Evolutionary conservation across 2,888 invertebrate genomes (phyloP).

Genomic region (Carterocephalus palaemon): DNA sequence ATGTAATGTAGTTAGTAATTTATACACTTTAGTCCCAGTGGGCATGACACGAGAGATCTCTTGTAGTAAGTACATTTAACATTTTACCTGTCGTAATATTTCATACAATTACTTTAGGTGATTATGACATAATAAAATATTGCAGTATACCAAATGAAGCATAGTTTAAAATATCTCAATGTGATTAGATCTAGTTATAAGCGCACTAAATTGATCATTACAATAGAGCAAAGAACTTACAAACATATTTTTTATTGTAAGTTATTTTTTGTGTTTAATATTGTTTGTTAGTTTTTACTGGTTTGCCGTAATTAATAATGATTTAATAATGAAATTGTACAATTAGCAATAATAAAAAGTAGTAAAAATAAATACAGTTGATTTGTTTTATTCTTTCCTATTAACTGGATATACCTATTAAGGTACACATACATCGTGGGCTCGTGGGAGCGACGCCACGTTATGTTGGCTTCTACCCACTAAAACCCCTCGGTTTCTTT

Average conservation of each 20-base stretch:
- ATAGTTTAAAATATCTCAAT: slow-evolving; percentile 7
- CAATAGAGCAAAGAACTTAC: neutral
- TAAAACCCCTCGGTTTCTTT: too few species aligned
- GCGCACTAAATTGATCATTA: neutral
- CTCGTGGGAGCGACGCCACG: too few species aligned
- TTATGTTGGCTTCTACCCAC: too few species aligned
- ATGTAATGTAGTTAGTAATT: neutral
- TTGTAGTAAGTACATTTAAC: slow-evolving; percentile 14
- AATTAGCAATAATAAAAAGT: slow-evolving; percentile 19
- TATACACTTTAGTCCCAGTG: neutral
- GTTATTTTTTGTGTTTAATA: slow-evolving; percentile 1
- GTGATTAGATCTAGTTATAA: slow-evolving; percentile 18
- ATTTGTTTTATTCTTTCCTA: too few species aligned
- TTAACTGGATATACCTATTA: too few species aligned
- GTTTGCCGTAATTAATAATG: too few species aligned
- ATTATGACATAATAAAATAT: slow-evolving; percentile 1
- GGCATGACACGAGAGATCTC: slow-evolving; percentile 15
- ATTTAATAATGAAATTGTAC: slow-evolving; percentile 8
- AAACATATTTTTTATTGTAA: slow-evolving; percentile 8
- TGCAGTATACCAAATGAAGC: slow-evolving; percentile 13
- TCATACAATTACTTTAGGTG: slow-evolving; percentile 2
- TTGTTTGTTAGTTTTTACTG: slow-evolving; percentile 10
- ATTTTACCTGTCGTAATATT: neutral
- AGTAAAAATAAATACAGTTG: slow-evolving; percentile 6
- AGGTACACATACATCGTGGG: too few species aligned